Evolutionary conservation across 2,797 vertebrate genomes (phyloP), one percentile per base, ranked within the genome.

Genomic region (Cyprinella venusta): DNA sequence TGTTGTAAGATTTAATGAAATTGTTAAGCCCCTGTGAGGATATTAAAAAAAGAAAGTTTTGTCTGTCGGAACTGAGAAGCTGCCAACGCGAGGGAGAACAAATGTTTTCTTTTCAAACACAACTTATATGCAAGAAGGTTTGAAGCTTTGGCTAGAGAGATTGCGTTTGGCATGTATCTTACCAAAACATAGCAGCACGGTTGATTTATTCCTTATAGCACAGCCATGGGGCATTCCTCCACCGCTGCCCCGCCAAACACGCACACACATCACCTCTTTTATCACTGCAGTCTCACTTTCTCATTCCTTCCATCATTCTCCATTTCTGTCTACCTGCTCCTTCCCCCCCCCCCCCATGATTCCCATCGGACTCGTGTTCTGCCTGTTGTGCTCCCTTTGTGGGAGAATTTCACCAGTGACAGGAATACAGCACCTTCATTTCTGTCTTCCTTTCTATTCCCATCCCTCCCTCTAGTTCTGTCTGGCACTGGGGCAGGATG

Each of bases 361-460:
- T 91, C 93, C 91, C 88, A 85, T 86, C 89, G 88, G 90, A 90
- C 91, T 92, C 83, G 89, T 93, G 92, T 94, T 92, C 93, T 92
- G 93, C 91, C 91, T 88, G 85, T 90, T 91, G 87, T 91, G 88
- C 89, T 93, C 93, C 92, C 92, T 77, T 88, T 88, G 91, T 92
- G 91, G 88, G 89, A 91, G 92, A 94, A 93, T 93, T 93, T 94
- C 89, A 91, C 87, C 87, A 89, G 88, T 93, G 93, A 94, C 94
- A 93, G 93, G 91, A 93, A 94, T 94, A 94, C 90, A 91, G 91
- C 90, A 90, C 89, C 91, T 88, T 91, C 89, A 88, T 90, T 88
- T 90, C 61, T 68, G 19, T 56, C 61, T 82, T 40, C 50, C 59
- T 69, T 24, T 69, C 24, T 7, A 50, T 75, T 85, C 84, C 76